Base-by-base conservation (phyloP, 1,140 invertebrate species). In the Hestina assimilis region DNA sequence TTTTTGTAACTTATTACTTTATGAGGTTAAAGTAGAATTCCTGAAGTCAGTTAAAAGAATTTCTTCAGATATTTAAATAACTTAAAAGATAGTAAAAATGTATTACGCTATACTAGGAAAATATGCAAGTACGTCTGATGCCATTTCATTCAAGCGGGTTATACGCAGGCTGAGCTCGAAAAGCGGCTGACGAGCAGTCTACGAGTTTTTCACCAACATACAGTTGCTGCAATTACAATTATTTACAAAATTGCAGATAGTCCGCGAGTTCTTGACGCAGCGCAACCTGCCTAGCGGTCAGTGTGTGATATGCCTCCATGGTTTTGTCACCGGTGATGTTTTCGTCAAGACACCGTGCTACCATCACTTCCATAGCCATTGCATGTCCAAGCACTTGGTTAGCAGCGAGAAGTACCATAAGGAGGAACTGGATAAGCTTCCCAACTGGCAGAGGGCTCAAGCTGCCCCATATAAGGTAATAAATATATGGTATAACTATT, bases 301-400 rank as follows among this genome's bases (percentile, higher is more conserved):
- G 55, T 97, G 96, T 79, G 94, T 94, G 8, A 94, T 97, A 35
- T 97, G 96, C 73, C 88, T 96, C n/a, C 96, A 95, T 75, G 94
- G 94, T 21, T 97, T 97, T 78, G 85, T 90, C 1, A 91, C 94
- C 17, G 93, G 93, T 3, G 95, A 97, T 71, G 91, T 92, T 52
- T 97, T 97, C 72, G 95, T 94, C 12, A 96, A 95, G 78, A 97
- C 96, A 0, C 92, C 93, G 67, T 97, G 96, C 75, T 97, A 96
- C 87, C 96, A 97, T 78, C 94, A 97, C 80, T 96, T 96, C 83
- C 96, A 97, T 85, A 94, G 92, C 35, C 92, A 94, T 66, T 97
- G 96, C 76, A 88, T 97, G 20, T 92, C 92, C 17, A 91, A 93
- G 11, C 96, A 96, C 76, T 86, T 96, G 8, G 91, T 92, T 20